Conservation (phyloP, 1,140 invertebrate genomes). For the Pectinophora gossypiella region DNA sequence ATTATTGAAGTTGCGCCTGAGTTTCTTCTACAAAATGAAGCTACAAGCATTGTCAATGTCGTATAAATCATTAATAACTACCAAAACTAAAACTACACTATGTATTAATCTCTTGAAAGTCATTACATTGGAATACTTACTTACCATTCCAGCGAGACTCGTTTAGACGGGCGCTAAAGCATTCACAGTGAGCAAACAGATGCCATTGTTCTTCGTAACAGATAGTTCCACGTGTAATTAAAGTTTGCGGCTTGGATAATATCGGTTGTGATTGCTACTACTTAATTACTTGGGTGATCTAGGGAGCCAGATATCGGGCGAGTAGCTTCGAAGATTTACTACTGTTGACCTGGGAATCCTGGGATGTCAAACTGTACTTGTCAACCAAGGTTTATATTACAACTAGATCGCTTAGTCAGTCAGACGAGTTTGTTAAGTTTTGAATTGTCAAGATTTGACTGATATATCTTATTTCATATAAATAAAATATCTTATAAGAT, state of each 20-base stretch:
- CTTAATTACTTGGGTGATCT: conserved; percentile 46
- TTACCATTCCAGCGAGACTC: not conserved
- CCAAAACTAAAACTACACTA: too few relatives aligned
- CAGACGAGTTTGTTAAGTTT: too few relatives aligned
- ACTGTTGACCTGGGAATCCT: not conserved
- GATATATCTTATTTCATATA: too few relatives aligned
- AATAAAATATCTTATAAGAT: too few relatives aligned
- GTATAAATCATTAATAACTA: too few relatives aligned
- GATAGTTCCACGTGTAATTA: conserved; percentile 55
- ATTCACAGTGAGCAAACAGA: conserved; percentile 24
- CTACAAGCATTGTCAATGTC: too few relatives aligned
- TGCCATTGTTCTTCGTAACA: conserved; percentile 36
- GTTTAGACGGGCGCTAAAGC: not conserved
- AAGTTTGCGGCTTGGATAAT: conserved; percentile 51
- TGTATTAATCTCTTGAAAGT: not conserved
- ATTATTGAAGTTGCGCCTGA: too few relatives aligned
- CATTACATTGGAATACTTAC: not conserved
- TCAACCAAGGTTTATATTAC: conserved; percentile 31
- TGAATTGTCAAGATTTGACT: too few relatives aligned
- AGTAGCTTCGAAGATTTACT: conserved; percentile 41
- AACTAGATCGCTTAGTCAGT: too few relatives aligned
- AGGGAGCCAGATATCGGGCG: conserved; percentile 34
- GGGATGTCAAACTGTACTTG: conserved; percentile 30
- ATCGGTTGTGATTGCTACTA: conserved; percentile 55
- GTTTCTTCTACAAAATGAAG: too few relatives aligned